These are phyloP conservation scores for Ricordea florida DNA, from an alignment of 92 coral and sea anemone species.

Conservation along the genomic window DNA sequence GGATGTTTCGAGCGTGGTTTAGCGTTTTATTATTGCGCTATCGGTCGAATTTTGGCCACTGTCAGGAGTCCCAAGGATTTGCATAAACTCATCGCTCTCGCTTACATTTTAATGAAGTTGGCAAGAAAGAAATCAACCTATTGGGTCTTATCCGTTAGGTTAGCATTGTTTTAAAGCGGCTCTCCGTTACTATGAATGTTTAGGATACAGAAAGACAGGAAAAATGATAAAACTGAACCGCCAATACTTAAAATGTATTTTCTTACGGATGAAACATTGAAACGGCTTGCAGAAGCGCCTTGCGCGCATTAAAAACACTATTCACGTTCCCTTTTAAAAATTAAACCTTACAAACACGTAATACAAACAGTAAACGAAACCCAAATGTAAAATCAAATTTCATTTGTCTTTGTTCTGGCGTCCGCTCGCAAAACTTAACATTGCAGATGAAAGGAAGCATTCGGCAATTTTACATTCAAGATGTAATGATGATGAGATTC, in stretches of 20 bases:
- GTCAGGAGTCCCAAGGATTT: conserved; percentile 39
- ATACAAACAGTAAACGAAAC: conserved; percentile 72
- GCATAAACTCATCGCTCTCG: conserved; percentile 74
- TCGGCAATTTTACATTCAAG: conserved; percentile 20
- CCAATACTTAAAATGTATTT: conserved; percentile 7
- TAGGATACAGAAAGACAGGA: conserved; percentile 3
- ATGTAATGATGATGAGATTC: conserved; percentile 67
- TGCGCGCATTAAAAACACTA: conserved; percentile 58
- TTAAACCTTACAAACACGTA: conserved; percentile 81
- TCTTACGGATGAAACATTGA: conserved; percentile 39
- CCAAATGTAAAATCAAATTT: conserved; percentile 46
- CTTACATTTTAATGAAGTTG: conserved; percentile 84
- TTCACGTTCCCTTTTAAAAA: conserved; percentile 86
- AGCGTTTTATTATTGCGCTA: conserved; percentile 18
- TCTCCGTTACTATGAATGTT: conserved; percentile 82
- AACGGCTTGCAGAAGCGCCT: conserved; percentile 52
- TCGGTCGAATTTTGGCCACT: conserved; percentile 13
- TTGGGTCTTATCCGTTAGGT: conserved; percentile 69
- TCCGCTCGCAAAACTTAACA: conserved; percentile 2
- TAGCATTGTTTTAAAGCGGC: conserved; percentile 83
- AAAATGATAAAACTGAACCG: conserved; percentile 22
- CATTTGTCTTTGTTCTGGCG: conserved; percentile 18
- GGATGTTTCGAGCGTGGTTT: conserved; percentile 32
- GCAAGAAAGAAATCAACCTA: conserved; percentile 36
- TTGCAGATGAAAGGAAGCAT: background rate